These are phyloP conservation scores for Syndactyla subalaris DNA, from an alignment of 2,797 vertebrate genomes.

Conservation along the genomic window DNA sequence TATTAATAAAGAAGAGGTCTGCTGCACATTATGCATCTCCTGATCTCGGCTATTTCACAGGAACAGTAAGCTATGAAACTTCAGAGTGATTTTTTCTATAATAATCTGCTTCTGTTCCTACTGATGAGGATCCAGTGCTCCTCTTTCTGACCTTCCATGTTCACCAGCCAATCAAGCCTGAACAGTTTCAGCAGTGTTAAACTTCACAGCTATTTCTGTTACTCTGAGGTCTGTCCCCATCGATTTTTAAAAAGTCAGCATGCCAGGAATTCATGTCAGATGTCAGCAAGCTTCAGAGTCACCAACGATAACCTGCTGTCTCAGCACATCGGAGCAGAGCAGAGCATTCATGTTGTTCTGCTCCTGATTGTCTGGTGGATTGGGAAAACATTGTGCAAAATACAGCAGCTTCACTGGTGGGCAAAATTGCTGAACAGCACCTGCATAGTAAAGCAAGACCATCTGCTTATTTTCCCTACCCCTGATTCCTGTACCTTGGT, in stretches of 20 bases:
- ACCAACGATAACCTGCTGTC: constrained; percentile 72
- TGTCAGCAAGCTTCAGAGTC: constrained; percentile 74
- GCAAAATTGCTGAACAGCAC: constrained; percentile 70
- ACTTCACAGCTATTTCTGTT: constrained; percentile 72
- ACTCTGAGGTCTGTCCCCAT: constrained; percentile 74
- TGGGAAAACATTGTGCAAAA: constrained; percentile 74
- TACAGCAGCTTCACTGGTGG: constrained; percentile 60
- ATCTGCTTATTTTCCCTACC: constrained; percentile 64
- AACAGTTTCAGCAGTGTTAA: constrained; percentile 69
- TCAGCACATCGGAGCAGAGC: constrained; percentile 71
- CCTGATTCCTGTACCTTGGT: neutral
- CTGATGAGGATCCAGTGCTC: constrained; percentile 69
- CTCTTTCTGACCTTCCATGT: constrained; percentile 69
- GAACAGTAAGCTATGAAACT: constrained; percentile 67
- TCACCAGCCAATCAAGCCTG: constrained; percentile 69
- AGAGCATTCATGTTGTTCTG: constrained; percentile 61
- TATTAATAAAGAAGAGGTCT: constrained; percentile 73
- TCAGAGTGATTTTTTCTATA: constrained; percentile 59
- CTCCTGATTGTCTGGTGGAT: constrained; percentile 75
- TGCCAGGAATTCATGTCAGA: constrained; percentile 78
- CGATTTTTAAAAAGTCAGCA: constrained; percentile 72
- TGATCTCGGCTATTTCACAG: constrained; percentile 63
- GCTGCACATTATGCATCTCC: constrained; percentile 68
- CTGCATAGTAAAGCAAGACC: constrained; percentile 71
- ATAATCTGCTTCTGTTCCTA: constrained; percentile 71